Evolutionary conservation across 2,113 vertebrate genomes (phyloP).

Genomic region (Psittacus erithacus): DNA sequence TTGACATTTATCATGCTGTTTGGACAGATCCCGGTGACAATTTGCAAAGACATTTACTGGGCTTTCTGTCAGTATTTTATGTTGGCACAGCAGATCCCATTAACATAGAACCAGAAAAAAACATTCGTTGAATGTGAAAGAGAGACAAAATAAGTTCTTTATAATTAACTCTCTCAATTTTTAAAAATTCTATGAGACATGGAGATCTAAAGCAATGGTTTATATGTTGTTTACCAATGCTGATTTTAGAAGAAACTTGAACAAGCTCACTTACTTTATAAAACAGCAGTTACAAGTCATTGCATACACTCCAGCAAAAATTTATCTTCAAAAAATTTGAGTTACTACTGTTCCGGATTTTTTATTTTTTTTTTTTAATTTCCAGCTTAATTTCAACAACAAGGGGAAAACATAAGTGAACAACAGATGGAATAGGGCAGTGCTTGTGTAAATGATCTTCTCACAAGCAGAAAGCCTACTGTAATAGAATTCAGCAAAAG

Average conservation of each 20-base stretch:
- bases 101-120: not conserved
- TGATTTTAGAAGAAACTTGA: not conserved
- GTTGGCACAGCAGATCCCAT: not conserved
- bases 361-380: not conserved
- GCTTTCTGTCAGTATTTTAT: conserved; percentile 35
- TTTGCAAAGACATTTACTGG: not conserved
- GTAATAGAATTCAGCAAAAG: not conserved
- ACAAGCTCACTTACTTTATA: not conserved
- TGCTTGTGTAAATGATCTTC: not conserved
- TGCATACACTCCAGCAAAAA: not conserved
- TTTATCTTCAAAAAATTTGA: not conserved
- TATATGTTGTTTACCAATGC: not conserved
- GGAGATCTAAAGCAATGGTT: not conserved
- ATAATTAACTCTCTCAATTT: conserved; percentile 29
- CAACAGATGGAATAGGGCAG: not conserved
- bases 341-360: not conserved
- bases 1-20: conserved; percentile 29
- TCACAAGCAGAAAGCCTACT: not conserved
- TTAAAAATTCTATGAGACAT: not conserved
- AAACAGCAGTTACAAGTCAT: not conserved
- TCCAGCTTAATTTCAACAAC: not conserved
- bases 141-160: not conserved
- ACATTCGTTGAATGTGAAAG: not conserved
- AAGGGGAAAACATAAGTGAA: not conserved
- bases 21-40: conserved; percentile 1